Evolutionary conservation across 2,113 vertebrate species (phyloP).

Genomic region (Ifrita kowaldi): DNA sequence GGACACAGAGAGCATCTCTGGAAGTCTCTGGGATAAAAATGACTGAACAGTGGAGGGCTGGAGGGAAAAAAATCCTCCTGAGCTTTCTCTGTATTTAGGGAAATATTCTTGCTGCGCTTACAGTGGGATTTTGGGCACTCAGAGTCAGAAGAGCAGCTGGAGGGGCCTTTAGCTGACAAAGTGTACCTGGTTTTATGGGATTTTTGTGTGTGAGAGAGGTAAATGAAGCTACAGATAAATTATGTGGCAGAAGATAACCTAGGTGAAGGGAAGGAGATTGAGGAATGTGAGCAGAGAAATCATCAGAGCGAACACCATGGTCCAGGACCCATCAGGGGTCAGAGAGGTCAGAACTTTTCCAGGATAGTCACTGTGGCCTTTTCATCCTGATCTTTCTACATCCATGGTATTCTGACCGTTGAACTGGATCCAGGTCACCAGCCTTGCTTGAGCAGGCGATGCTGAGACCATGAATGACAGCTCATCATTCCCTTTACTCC

Average conservation of each 20-base stretch:
- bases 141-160: background rate
- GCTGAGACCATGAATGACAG: background rate
- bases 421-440: background rate
- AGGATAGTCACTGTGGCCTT: fast-evolving
- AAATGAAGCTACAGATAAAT: background rate
- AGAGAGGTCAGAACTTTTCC: background rate
- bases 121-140: background rate
- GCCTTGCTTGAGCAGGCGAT: background rate
- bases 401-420: no score
- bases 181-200: background rate
- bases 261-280: background rate
- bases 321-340: fast-evolving
- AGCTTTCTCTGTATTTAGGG: background rate
- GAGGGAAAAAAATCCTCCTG: background rate
- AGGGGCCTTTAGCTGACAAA: background rate
- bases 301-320: background rate
- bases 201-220: background rate
- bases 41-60: background rate
- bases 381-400: background rate
- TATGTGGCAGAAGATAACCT: background rate
- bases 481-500: fast-evolving
- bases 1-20: background rate
- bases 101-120: background rate
- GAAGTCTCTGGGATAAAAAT: background rate
- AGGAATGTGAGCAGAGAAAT: background rate